These are phyloP conservation scores for Unio delphinus DNA, from an alignment of 2,888 invertebrate species.

Conservation along the genomic window DNA sequence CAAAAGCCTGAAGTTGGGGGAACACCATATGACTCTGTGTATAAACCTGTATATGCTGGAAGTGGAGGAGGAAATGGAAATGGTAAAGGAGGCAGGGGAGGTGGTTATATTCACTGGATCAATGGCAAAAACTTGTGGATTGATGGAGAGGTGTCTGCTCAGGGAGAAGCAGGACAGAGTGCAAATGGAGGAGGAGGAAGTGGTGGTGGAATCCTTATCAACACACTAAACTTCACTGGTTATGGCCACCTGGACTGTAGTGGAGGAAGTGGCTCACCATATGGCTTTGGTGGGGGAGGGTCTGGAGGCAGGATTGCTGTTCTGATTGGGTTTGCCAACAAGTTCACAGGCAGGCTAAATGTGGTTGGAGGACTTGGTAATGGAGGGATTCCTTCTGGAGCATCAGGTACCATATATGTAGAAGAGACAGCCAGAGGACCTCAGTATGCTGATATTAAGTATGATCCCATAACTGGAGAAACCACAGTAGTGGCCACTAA, in stretches of 20 bases:
- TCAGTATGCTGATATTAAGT: slow-evolving; percentile 59
- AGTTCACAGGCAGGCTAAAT: slow-evolving; percentile 43
- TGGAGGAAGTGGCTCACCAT: slow-evolving; percentile 43
- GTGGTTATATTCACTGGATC: slow-evolving; percentile 49
- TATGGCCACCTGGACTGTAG: slow-evolving; percentile 50
- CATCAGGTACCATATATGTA: slow-evolving; percentile 56
- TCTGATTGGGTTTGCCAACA: slow-evolving; percentile 45
- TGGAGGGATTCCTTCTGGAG: slow-evolving; percentile 47
- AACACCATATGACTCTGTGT: slow-evolving; percentile 53
- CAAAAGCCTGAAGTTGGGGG: slow-evolving; percentile 41
- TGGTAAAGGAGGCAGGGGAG: slow-evolving; percentile 53
- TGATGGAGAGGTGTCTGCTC: slow-evolving; percentile 50
- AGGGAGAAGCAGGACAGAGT: slow-evolving; percentile 42
- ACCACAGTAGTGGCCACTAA: slow-evolving; percentile 32
- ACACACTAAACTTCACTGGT: slow-evolving; percentile 55
- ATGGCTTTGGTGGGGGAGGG: slow-evolving; percentile 47
- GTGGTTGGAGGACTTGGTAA: slow-evolving; percentile 46
- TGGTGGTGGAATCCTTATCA: slow-evolving; percentile 51
- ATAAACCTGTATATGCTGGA: slow-evolving; percentile 39
- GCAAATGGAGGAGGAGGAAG: slow-evolving; percentile 53
- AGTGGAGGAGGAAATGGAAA: slow-evolving; percentile 55
- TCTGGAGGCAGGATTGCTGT: slow-evolving; percentile 52
- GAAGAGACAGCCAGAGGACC: slow-evolving; percentile 57
- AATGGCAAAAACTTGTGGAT: slow-evolving; percentile 47
- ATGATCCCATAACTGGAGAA: slow-evolving; percentile 31